Conservation (phyloP, 1,140 invertebrate genomes). For the Mactra quadrangularis region DNA sequence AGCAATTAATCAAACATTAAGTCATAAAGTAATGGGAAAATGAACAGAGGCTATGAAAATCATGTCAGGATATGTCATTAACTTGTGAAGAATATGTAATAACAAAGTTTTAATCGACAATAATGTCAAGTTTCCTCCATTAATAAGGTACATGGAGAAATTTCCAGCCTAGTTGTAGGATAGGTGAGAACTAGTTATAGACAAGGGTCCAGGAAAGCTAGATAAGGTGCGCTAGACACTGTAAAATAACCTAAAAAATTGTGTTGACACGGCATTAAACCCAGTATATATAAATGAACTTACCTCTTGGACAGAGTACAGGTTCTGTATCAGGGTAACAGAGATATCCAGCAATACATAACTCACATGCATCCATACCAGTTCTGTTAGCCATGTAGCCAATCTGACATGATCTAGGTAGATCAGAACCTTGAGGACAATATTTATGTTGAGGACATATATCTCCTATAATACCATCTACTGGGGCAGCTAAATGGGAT, state of each 20-base stretch:
- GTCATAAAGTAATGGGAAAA: not conserved
- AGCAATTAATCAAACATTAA: not conserved
- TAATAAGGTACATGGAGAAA: too few relatives aligned
- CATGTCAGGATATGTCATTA: not conserved
- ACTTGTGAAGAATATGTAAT: too few relatives aligned
- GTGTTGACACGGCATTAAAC: too few relatives aligned
- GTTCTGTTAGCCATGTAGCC: constrained; percentile 80
- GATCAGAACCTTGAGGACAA: constrained; percentile 71
- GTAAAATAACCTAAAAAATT: too few relatives aligned
- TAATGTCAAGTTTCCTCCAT: too few relatives aligned
- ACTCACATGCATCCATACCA: constrained; percentile 72
- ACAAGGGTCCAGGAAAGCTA: too few relatives aligned
- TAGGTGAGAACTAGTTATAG: too few relatives aligned
- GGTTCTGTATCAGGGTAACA: constrained; percentile 75
- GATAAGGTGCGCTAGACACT: too few relatives aligned
- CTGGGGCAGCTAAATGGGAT: constrained; percentile 73
- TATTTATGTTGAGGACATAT: constrained; percentile 79
- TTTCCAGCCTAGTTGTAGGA: too few relatives aligned
- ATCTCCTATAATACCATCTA: constrained; percentile 72
- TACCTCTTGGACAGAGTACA: constrained; percentile 78
- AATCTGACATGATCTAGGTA: constrained; percentile 70
- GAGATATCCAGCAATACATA: constrained; percentile 77
- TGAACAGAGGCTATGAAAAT: not conserved
- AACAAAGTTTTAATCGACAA: too few relatives aligned
- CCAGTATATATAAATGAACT: too few relatives aligned